Evolutionary conservation across 35 echinoderm and acorn worm genomes (phyloP).

Genomic region (Chiridota heheva): DNA sequence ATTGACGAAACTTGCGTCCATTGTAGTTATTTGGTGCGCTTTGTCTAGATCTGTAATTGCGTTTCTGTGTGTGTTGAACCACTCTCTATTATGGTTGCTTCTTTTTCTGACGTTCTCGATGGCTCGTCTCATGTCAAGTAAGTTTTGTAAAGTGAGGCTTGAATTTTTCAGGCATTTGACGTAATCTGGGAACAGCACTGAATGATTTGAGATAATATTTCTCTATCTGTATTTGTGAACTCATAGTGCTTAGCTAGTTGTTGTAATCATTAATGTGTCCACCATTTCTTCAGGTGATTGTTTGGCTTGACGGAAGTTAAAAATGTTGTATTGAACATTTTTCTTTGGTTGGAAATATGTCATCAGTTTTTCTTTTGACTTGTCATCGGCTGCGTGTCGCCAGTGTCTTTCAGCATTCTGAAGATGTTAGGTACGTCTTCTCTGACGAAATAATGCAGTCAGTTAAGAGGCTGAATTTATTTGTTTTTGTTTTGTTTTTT

Average conservation of each 20-base stretch:
- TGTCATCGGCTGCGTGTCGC: constrained; percentile 17
- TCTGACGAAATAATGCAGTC: constrained; percentile 66
- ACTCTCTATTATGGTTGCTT: constrained; percentile 21
- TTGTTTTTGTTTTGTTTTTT: too few species aligned
- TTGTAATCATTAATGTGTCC: constrained; percentile 42
- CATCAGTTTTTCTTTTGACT: constrained; percentile 10
- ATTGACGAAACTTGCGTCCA: neutral
- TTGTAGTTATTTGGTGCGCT: neutral
- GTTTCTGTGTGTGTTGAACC: neutral
- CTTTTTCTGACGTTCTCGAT: constrained; percentile 41
- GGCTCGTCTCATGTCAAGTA: constrained; percentile 34
- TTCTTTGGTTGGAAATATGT: constrained; percentile 19
- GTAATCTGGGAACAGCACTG: constrained; percentile 34
- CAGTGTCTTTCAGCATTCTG: constrained; percentile 1
- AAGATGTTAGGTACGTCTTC: constrained; percentile 48
- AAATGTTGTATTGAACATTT: constrained; percentile 38
- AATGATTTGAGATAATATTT: constrained; percentile 58
- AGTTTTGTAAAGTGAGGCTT: constrained; percentile 27
- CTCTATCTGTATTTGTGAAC: constrained; percentile 45
- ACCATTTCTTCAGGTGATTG: constrained; percentile 35
- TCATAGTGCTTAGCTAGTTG: constrained; percentile 55
- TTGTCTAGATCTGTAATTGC: neutral
- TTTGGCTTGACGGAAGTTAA: constrained; percentile 37
- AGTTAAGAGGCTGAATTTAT: too few species aligned
- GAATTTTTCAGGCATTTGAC: constrained; percentile 23